A percentile compares a stretch with the other conserved stretches of the same genome.
Evolutionary conservation across 2,113 vertebrate species (phyloP).

Genomic region (Phaethornis superciliosus): DNA sequence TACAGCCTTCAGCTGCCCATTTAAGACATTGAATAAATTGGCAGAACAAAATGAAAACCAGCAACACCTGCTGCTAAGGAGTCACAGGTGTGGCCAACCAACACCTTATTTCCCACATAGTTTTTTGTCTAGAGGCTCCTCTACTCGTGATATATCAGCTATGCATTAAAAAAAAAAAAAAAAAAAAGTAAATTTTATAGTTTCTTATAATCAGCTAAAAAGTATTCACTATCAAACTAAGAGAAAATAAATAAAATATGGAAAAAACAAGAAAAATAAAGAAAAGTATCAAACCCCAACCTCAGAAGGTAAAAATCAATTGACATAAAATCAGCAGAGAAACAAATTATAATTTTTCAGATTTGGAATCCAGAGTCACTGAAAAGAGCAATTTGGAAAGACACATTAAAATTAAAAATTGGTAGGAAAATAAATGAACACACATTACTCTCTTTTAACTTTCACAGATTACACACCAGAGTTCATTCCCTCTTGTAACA

Average conservation of each 20-base stretch:
- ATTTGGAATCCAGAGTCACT: neutral
- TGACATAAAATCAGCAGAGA: neutral
- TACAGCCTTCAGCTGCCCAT: neutral
- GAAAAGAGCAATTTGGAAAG: neutral
- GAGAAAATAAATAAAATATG: neutral
- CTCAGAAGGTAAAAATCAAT: neutral
- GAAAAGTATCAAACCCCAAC: neutral
- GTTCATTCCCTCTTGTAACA: neutral
- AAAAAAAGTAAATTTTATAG: neutral
- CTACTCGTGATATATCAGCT: neutral
- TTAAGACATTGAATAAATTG: neutral
- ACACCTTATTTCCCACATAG: neutral
- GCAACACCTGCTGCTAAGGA: neutral
- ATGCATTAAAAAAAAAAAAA: neutral
- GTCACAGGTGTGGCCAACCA: neutral
- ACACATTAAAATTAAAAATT: fast-evolving
- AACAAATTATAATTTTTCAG: neutral
- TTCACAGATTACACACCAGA: neutral
- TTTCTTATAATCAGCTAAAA: neutral
- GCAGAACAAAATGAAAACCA: neutral
- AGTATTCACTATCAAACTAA: neutral
- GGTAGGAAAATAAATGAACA: neutral
- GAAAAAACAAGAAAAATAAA: no score
- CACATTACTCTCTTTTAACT: neutral
- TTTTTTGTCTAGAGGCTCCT: neutral